Conservation (phyloP, 2,888 invertebrate genomes). For the Drosophila atroscutellata region DNA sequence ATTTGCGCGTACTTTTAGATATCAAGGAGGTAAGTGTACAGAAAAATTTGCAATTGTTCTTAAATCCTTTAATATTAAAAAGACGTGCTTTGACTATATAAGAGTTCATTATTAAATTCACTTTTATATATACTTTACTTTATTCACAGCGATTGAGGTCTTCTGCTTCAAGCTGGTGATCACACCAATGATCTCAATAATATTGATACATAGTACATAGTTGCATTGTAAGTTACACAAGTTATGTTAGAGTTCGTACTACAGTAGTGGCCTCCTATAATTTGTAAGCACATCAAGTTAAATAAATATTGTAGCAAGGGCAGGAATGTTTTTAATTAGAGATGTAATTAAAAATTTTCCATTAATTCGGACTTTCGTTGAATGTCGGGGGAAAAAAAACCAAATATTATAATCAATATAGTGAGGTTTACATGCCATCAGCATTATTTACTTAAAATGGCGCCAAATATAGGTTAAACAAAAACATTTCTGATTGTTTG, state of each 20-base stretch:
- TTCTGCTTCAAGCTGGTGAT: neutral
- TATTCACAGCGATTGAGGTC: neutral
- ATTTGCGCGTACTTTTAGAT: neutral
- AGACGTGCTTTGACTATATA: neutral
- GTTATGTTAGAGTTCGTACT: neutral
- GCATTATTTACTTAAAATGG: constrained; percentile 41
- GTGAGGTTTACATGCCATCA: constrained; percentile 57
- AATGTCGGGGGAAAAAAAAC: constrained; percentile 18
- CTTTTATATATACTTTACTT: neutral
- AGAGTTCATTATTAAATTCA: neutral
- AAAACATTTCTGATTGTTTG: constrained; percentile 54
- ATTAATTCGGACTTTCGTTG: neutral
- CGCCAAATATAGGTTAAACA: constrained; percentile 8
- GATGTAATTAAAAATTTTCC: neutral
- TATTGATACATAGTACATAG: neutral
- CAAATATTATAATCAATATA: constrained; percentile 49
- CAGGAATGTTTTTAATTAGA: neutral
- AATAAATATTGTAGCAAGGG: neutral
- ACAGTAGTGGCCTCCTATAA: neutral
- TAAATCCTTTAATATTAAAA: neutral
- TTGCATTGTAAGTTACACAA: neutral
- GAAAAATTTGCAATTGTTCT: neutral
- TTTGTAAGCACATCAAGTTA: neutral
- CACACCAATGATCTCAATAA: neutral
- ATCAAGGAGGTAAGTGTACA: neutral